Evolutionary conservation across 2,113 vertebrate genomes (phyloP).

Genomic region (Carlito syrichta): DNA sequence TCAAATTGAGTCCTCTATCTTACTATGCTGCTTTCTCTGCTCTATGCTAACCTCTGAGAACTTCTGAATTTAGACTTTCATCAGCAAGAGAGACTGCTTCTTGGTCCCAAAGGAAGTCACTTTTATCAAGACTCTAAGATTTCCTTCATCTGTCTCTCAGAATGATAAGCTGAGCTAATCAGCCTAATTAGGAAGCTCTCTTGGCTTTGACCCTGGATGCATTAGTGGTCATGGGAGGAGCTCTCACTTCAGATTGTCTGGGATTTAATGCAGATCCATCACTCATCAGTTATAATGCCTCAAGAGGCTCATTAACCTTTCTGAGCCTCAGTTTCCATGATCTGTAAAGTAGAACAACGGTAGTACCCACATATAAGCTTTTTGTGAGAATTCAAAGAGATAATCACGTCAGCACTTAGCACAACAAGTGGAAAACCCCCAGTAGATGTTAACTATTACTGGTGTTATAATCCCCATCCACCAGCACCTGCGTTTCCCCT

Average conservation of each 20-base stretch:
- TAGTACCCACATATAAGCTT: neutral
- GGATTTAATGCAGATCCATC: neutral
- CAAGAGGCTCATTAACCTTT: neutral
- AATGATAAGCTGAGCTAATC: constrained; percentile 49
- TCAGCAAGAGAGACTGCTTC: constrained; percentile 40
- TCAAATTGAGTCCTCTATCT: constrained; percentile 46
- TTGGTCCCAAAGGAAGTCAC: constrained; percentile 51
- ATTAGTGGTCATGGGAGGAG: constrained; percentile 4
- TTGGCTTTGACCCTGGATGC: neutral
- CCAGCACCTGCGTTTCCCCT: neutral
- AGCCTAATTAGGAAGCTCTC: constrained; percentile 35
- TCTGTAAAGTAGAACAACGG: neutral
- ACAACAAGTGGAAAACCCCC: neutral
- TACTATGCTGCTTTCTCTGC: neutral
- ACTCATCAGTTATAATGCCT: neutral
- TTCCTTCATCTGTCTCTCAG: constrained; percentile 40
- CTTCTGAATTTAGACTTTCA: constrained; percentile 63
- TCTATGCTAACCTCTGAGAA: neutral
- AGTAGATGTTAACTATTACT: neutral
- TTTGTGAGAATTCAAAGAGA: neutral
- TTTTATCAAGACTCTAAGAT: constrained; percentile 46
- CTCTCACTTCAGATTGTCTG: neutral
- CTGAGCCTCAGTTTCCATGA: neutral
- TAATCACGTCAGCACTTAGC: neutral
- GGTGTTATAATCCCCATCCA: rapidly evolving